Evolutionary conservation across 2,113 vertebrate genomes (phyloP), one percentile per base, ranked within the genome.

Genomic region (Colaptes auratus): DNA sequence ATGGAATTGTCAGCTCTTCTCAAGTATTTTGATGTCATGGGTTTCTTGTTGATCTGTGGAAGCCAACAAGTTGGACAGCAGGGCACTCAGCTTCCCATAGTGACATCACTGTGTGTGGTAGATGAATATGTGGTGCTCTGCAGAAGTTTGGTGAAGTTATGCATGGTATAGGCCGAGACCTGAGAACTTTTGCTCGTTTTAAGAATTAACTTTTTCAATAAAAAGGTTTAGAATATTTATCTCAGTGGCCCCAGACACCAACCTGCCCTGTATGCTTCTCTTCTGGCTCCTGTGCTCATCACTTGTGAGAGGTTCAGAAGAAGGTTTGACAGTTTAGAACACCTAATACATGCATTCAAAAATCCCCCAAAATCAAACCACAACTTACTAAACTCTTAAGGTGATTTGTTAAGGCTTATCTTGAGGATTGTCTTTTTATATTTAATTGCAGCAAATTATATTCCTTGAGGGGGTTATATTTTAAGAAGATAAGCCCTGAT

Each of bases 331-430:
- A 75, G 31, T 48, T 58, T 64, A 64, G 75, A 77, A n/a, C 30
- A 77, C 52, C 56, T 50, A 65, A 75, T 36, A 56, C 69, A 7
- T 48, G 20, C 10, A 6, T 44, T 73, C 35, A 72, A 66, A 86
- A 89, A 76, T 63, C 7, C 58, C 36, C 39, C 5, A 8, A 42
- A 88, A 93, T 50, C 53, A 73, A 73, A 61, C 48, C 77, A 74
- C 77, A 70, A 8, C 61, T 71, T 88, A 58, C 17, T 95, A 74
- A 95, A 86, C 36, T 89, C 87, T 90, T 81, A 86, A 95, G 94
- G 64, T 96, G 81, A 94, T 96, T 97, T 96, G 79, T 86, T 86
- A 82, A 85, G 84, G 86, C 91, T 97, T 95, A 95, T 58, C 86
- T 88, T 72, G 56, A 67, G 80, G 88, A 94, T 86, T 96, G 86